phyloP scores from a whole-genome alignment of 2,797 vertebrate species.

The Pogoniulus pusillus region DNA sequence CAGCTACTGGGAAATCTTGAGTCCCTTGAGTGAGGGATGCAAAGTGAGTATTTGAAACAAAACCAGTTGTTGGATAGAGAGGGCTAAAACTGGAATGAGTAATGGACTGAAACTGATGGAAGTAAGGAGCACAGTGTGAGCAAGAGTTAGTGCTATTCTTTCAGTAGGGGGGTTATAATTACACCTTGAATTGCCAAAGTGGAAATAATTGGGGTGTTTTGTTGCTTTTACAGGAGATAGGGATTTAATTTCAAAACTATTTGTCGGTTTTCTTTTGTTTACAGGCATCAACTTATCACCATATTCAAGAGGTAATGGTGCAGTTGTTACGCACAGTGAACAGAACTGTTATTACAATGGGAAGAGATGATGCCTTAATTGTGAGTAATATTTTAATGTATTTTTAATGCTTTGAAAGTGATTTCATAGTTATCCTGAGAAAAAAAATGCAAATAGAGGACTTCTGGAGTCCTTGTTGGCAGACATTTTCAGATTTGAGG shows the following conservation, averaged over 20 bases:
- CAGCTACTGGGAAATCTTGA: not conserved
- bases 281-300: slow-evolving; percentile 88
- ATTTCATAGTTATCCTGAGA: not conserved
- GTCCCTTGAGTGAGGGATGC: not conserved
- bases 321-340: slow-evolving; percentile 91
- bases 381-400: slow-evolving; percentile 82
- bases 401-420: not conserved
- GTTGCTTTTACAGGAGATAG: not conserved
- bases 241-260: not conserved
- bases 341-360: slow-evolving; percentile 91
- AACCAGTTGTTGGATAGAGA: not conserved
- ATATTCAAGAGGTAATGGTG: slow-evolving; percentile 91
- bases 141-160: not conserved
- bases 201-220: not conserved
- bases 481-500: not conserved
- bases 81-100: not conserved
- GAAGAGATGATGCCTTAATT: slow-evolving; percentile 87
- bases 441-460: not conserved
- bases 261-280: not conserved
- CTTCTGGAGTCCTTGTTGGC: not conserved
- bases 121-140: not conserved
- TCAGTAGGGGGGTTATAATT: not conserved
- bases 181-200: not conserved
- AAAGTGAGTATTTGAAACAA: not conserved
- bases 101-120: not conserved